Base-by-base conservation (phyloP, 2,888 invertebrate genomes). In the Aspidiotus rigidus region DNA sequence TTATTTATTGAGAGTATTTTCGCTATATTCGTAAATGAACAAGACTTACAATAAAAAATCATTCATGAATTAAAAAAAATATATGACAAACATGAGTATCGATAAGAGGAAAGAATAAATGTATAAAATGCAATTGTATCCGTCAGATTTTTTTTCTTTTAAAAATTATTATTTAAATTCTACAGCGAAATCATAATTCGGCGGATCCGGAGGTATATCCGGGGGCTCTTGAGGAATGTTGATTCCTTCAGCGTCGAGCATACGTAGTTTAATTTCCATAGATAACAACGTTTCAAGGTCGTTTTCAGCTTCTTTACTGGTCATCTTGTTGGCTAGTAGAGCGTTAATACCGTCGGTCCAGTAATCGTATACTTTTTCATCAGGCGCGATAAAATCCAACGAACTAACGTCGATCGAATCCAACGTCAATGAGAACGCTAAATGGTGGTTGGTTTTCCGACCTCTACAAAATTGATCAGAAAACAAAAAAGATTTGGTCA, bases 301-400 rank as follows among this genome's bases (percentile, higher is more conserved):
- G 77, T 88, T 88, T 73, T 89, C 87, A 73, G 89, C 89, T 75
- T 90, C 88, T 77, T 89, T 88, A 77, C 95, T 96, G 1, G 82
- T 82, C 95, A 97, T 95, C 78, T 88, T 84, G n/a, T 7, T 41
- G 9, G 40, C 72, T 13, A 96, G 80, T 64, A 98, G 80, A 13
- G 93, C 90, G 79, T 94, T 93, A 61, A 97, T 87, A 6, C 95
- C 97, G 80, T 98, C 97, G 0, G 92, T 92, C 97, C 97, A 98
- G 78, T 90, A 92, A 77, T 92, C 89, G 76, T 89, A 91, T 11
- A 88, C 83, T 75, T 85, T 85, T 75, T 95, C 93, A 78, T 92
- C 92, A 0, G 93, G 90, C 6, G 96, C 95, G 0, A 95, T 89
- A 80, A 96, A 96, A 78, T 95, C 93, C 72, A 95, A 79, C 8